Percentiles rank a stretch among this genome's conserved stretches.
These are phyloP conservation scores for Rhizomys pruinosus DNA, from an alignment of 2,113 vertebrate species.

Conservation along the genomic window DNA sequence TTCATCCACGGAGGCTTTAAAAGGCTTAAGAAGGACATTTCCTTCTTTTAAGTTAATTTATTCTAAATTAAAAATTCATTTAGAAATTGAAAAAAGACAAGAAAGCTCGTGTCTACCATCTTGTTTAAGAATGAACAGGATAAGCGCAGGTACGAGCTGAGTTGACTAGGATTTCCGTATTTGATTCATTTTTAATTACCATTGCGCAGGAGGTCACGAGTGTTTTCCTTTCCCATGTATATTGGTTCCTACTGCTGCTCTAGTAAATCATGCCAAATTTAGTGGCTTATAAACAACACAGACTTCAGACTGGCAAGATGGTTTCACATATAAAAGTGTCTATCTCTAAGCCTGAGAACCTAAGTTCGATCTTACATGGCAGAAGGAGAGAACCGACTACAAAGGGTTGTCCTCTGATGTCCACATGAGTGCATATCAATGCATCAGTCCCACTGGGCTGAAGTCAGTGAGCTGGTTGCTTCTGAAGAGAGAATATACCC, in stretches of 20 bases:
- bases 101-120: constrained; percentile 8
- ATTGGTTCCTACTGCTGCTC: background rate
- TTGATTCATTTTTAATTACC: background rate
- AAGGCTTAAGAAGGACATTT: constrained; percentile 56
- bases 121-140: constrained; percentile 35
- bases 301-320: background rate
- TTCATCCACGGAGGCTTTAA: background rate
- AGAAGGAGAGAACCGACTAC: background rate
- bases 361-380: background rate
- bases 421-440: too few relatives aligned
- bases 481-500: too few relatives aligned
- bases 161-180: background rate
- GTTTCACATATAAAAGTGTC: background rate
- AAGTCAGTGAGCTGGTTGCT: background rate
- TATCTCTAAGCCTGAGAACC: background rate
- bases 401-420: background rate
- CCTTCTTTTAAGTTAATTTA: constrained; percentile 56
- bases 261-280: background rate
- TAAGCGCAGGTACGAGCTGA: background rate
- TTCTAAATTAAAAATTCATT: constrained; percentile 68
- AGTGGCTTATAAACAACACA: background rate
- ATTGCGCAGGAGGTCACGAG: background rate
- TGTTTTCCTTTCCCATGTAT: background rate
- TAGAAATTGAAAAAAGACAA: constrained; percentile 34
- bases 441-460: background rate